Conservation (phyloP, 2,888 invertebrate genomes). For the Ditylenchus weischeri region DNA sequence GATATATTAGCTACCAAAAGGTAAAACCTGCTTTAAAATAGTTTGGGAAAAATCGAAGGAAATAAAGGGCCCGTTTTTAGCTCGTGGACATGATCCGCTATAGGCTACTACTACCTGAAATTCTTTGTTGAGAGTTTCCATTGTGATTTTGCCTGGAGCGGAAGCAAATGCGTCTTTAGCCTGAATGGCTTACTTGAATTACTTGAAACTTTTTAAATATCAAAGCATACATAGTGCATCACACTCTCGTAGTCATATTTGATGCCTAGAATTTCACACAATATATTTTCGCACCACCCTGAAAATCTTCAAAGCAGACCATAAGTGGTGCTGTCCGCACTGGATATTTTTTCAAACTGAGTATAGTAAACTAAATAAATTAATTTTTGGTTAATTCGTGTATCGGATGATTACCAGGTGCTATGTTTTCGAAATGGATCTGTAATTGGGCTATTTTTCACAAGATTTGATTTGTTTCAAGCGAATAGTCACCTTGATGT, state of each 20-base stretch:
- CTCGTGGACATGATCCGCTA: not conserved
- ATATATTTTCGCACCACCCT: not conserved
- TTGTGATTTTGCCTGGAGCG: conserved; percentile 42
- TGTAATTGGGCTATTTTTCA: not conserved
- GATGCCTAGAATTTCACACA: not conserved
- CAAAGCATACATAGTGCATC: conserved; percentile 40
- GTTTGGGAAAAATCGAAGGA: too few species aligned
- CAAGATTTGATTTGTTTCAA: not conserved
- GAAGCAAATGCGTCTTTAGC: conserved; percentile 45
- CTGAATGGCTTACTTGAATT: not conserved
- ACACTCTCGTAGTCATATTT: conserved; percentile 41
- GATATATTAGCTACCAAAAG: too few species aligned
- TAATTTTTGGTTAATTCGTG: not conserved
- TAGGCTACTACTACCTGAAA: conserved; percentile 34
- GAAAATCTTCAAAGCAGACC: conserved; percentile 18
- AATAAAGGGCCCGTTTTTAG: too few species aligned
- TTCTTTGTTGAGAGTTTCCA: conserved; percentile 42
- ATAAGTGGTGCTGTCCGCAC: conserved; percentile 45
- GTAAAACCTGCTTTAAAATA: too few species aligned
- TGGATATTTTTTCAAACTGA: conserved; percentile 47
- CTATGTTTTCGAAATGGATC: conserved; percentile 45
- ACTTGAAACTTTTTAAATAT: not conserved
- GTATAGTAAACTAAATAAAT: conserved; percentile 30
- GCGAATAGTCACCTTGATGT: conserved; percentile 26
- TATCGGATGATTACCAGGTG: conserved; percentile 15